Evolutionary conservation across 2,797 vertebrate genomes (phyloP).

Genomic region (Mormyrus hasselquistii): DNA sequence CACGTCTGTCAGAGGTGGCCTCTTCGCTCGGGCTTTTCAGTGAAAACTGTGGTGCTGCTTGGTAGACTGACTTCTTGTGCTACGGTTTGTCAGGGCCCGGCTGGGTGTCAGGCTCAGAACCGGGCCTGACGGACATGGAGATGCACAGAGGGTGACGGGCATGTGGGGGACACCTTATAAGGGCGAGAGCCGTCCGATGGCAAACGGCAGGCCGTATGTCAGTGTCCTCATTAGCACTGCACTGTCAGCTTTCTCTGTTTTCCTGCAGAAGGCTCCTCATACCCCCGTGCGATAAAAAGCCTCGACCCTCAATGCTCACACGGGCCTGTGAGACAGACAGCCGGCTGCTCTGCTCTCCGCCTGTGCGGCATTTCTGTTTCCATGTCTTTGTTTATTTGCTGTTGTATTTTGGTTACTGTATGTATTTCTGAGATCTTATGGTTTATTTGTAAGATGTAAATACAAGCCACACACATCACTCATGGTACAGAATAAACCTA

Average conservation of each 20-base stretch:
- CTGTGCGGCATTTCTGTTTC: background rate
- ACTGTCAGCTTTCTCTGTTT: slow-evolving; percentile 18
- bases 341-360: background rate
- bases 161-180: slow-evolving; percentile 54
- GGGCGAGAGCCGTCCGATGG: slow-evolving; percentile 55
- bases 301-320: slow-evolving; percentile 10
- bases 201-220: slow-evolving; percentile 7
- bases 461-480: background rate
- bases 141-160: slow-evolving; percentile 34
- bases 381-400: slow-evolving; percentile 6
- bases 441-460: background rate
- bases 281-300: slow-evolving; percentile 37
- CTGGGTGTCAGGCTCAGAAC: slow-evolving; percentile 16
- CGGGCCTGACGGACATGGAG: slow-evolving; percentile 28
- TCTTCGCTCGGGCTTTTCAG: background rate
- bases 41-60: background rate
- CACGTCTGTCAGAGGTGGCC: background rate
- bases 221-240: slow-evolving; percentile 21
- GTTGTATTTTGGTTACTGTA: background rate
- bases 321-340: background rate
- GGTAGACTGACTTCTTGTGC: background rate
- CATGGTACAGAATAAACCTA: background rate
- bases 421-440: background rate
- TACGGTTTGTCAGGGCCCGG: background rate
- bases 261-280: slow-evolving; percentile 45